These are phyloP conservation scores for Halcyon chelicuti DNA, from an alignment of 2,797 vertebrate species.

Conservation along the genomic window DNA sequence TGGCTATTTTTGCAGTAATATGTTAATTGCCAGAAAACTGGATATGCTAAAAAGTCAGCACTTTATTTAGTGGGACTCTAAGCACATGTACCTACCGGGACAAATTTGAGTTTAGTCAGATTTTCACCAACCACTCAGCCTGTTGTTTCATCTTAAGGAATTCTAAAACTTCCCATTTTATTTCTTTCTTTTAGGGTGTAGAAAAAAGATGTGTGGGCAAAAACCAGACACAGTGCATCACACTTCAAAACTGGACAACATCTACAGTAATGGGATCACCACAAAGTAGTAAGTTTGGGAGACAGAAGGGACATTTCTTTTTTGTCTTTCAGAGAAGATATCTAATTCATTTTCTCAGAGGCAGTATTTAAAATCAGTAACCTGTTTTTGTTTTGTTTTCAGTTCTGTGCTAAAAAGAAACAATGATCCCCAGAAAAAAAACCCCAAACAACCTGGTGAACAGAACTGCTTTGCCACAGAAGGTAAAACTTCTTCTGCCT, in stretches of 20 bases:
- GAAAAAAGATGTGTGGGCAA: background rate
- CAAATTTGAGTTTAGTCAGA: background rate
- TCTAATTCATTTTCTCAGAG: background rate
- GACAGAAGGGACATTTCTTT: background rate
- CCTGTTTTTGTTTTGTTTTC: background rate
- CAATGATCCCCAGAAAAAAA: background rate
- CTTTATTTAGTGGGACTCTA: background rate
- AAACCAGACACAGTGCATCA: fast-evolving
- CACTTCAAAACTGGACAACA: background rate
- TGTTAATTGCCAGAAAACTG: background rate
- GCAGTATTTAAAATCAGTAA: background rate
- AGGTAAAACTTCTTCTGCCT: background rate
- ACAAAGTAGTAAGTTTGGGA: background rate
- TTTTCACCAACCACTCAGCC: background rate
- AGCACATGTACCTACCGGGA: background rate
- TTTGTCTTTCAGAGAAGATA: too few relatives aligned
- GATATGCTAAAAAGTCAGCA: background rate
- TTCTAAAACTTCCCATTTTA: background rate
- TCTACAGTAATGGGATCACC: background rate
- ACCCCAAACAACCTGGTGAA: background rate
- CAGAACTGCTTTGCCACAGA: conserved; percentile 4
- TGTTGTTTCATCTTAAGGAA: background rate
- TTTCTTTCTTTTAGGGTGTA: background rate
- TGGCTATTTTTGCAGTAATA: background rate
- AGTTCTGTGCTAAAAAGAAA: background rate